A percentile compares a stretch with the other conserved stretches of the same genome.
These are phyloP conservation scores for Agriotes lineatus DNA, from an alignment of 2,888 invertebrate species.

Conservation along the genomic window DNA sequence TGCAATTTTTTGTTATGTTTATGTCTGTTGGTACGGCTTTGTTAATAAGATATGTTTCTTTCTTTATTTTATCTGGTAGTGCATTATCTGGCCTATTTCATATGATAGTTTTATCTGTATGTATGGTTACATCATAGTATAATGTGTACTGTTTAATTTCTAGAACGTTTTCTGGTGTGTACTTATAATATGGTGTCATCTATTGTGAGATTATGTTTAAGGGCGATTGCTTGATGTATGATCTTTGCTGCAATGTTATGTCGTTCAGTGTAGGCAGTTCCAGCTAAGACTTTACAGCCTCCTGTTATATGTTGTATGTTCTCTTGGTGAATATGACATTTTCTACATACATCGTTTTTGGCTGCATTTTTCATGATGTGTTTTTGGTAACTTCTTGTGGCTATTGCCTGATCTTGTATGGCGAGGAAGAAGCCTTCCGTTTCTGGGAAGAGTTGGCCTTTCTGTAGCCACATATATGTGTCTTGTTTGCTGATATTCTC, in stretches of 20 bases:
- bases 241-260: constrained; percentile 29
- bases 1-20: too few relatives aligned
- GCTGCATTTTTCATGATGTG: not conserved
- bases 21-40: too few relatives aligned
- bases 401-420: constrained; percentile 30
- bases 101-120: too few relatives aligned
- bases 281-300: constrained; percentile 19
- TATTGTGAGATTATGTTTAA: too few relatives aligned
- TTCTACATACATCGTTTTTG: constrained; percentile 18
- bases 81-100: too few relatives aligned
- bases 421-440: too few relatives aligned
- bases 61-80: too few relatives aligned
- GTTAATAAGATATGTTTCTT: too few relatives aligned
- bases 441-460: not conserved
- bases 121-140: too few relatives aligned
- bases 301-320: constrained; percentile 27
- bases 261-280: constrained; percentile 18
- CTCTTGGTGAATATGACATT: constrained; percentile 16
- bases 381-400: constrained; percentile 22
- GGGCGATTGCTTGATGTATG: constrained; percentile 2
- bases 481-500: not conserved
- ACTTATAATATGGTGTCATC: not conserved
- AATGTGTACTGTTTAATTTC: not conserved
- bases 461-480: constrained; percentile 1
- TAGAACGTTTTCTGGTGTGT: not conserved